phyloP scores from a whole-genome alignment of 2,888 invertebrate species.

The Scaptomyza reducta region DNA sequence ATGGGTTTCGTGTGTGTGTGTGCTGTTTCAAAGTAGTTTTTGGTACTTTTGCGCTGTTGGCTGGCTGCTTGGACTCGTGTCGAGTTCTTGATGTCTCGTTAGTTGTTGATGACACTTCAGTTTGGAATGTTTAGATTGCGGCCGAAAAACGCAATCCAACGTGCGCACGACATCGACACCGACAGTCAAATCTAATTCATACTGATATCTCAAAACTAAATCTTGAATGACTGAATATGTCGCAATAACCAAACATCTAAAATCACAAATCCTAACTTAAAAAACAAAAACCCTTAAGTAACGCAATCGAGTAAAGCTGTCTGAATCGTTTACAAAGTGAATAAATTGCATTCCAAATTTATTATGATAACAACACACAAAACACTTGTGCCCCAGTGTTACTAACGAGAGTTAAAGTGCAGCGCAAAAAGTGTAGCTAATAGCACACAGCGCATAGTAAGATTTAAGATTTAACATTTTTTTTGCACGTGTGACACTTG shows the following conservation, averaged over 20 bases:
- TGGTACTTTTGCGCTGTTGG: conserved; percentile 77
- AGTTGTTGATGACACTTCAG: conserved; percentile 85
- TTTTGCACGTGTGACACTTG: conserved; percentile 34
- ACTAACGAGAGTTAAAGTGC: conserved; percentile 2
- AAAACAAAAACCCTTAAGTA: not conserved
- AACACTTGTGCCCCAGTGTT: conserved; percentile 14
- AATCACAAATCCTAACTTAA: not conserved
- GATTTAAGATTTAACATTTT: not conserved
- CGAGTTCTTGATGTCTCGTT: conserved; percentile 83
- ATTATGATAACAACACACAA: conserved; percentile 14
- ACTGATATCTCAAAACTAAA: not conserved
- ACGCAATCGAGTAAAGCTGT: not conserved
- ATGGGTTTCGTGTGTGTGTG: conserved; percentile 11
- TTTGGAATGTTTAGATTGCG: conserved; percentile 81
- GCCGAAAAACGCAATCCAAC: conserved; percentile 54
- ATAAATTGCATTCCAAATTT: conserved; percentile 9
- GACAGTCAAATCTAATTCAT: conserved; percentile 21
- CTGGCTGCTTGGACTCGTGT: conserved; percentile 81
- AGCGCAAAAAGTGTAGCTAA: not conserved
- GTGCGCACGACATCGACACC: conserved; percentile 24
- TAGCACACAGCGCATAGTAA: not conserved
- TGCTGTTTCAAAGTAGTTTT: conserved; percentile 55
- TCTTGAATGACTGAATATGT: not conserved
- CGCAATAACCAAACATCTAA: not conserved
- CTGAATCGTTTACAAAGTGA: not conserved